Evolutionary conservation across 2,113 vertebrate species (phyloP), one percentile per base, ranked within the genome.

Genomic region (Ctenodactylus gundi): DNA sequence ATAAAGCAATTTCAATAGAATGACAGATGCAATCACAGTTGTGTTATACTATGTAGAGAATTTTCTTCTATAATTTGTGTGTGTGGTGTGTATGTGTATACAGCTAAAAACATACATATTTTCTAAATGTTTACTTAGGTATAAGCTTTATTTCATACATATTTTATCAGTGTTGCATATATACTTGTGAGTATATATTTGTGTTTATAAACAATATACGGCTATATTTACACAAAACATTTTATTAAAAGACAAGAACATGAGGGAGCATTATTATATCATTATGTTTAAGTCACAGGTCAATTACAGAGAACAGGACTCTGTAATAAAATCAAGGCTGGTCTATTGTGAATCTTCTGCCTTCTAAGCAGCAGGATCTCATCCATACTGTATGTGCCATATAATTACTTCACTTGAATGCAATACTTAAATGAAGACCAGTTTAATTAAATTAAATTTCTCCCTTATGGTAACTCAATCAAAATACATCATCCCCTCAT

Each of bases 381-480:
- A 96, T 87, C 95, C 94, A 96, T 98, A 97, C 93, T 97, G 95
- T 97, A 98, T 94, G 76, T 96, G 93, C 90, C 96, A 97, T 97
- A 97, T 98, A 98, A 98, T 98, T 98, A 98, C 97, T 98, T 98
- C 95, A 97, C 85, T 98, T 98, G 95, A 98, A 94, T 97, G 96
- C 96, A 98, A 98, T 98, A 98, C 97, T 98, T 98, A 98, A 98
- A 98, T 98, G 98, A 98, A 98, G 97, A 98, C 88, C 95, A 97
- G 95, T 98, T 98, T 98, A 98, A 98, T 98, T 98, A 98, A 98
- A 98, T 98, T 98, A 98, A 98, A 98, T 98, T 97, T 98, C 95
- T 98, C 98, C 98, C 98, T 93, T 96, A 97, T 98, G 98, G 98
- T 97, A 97, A 97, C 95, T 98, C 97, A 97, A 98, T 98, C 98